Conservation (phyloP, 2,113 vertebrate species). For the Corythornis madagascariensis region DNA sequence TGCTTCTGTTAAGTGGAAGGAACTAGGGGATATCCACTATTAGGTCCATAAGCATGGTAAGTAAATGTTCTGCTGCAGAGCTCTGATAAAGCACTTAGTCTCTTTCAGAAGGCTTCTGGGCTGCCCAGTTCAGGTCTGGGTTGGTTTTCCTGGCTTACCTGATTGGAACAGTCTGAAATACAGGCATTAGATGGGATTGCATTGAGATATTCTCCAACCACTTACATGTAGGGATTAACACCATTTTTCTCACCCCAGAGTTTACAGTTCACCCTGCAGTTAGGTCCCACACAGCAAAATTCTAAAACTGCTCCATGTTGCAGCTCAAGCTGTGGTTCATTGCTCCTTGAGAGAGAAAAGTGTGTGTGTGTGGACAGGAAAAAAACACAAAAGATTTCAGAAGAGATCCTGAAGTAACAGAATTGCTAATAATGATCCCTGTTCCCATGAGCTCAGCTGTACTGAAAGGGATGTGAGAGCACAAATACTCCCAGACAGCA, state of each 20-base stretch:
- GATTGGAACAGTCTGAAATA: neutral
- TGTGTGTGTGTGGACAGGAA: rapidly evolving
- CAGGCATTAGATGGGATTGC: neutral
- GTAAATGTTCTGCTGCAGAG: rapidly evolving
- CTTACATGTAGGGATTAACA: neutral
- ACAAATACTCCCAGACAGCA: neutral
- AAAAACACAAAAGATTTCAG: neutral
- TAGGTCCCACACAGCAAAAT: neutral
- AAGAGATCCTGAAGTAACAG: neutral
- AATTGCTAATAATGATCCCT: neutral
- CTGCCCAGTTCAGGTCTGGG: neutral
- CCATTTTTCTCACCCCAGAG: neutral
- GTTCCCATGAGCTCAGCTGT: neutral
- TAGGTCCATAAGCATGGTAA: neutral
- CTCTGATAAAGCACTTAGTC: neutral
- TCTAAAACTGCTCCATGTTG: neutral
- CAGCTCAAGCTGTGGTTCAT: neutral
- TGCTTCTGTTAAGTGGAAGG: neutral
- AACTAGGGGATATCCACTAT: neutral
- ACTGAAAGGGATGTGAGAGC: neutral
- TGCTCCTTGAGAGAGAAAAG: neutral
- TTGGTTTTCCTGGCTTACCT: neutral
- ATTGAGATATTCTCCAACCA: neutral
- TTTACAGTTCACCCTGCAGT: neutral
- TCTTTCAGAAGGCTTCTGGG: neutral